These are phyloP conservation scores for Lissonota sp. DNA, from an alignment of 2,888 invertebrate genomes.

Conservation along the genomic window DNA sequence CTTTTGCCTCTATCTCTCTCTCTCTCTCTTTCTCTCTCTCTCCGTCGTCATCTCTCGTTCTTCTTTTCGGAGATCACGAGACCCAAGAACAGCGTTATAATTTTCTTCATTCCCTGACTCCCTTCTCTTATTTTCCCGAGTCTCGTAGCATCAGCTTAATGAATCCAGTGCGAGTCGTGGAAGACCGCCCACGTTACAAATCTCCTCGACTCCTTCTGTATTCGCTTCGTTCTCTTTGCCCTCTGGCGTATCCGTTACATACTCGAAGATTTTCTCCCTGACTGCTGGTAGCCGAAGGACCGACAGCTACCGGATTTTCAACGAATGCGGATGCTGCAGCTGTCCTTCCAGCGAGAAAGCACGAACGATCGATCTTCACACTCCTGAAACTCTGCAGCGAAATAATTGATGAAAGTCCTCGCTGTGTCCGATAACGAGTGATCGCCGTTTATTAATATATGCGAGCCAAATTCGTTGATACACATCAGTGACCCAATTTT, in stretches of 20 bases:
- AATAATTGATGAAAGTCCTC: slow-evolving; percentile 50
- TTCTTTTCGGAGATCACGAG: background rate
- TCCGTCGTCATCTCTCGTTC: slow-evolving; percentile 55
- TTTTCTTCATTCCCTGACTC: slow-evolving; percentile 65
- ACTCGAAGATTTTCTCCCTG: slow-evolving; percentile 34
- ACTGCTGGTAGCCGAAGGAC: slow-evolving; percentile 19
- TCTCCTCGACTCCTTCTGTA: slow-evolving; percentile 45
- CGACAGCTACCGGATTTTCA: slow-evolving; percentile 53
- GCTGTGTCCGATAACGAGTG: background rate
- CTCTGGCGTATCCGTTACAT: slow-evolving; percentile 13
- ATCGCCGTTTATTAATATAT: too few relatives aligned
- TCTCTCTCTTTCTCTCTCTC: slow-evolving; percentile 71
- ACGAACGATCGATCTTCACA: slow-evolving; percentile 25
- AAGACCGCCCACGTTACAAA: slow-evolving; percentile 77
- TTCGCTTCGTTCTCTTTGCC: slow-evolving; percentile 18
- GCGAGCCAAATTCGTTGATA: too few relatives aligned
- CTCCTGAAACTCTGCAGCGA: slow-evolving; percentile 17
- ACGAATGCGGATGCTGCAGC: slow-evolving; percentile 49
- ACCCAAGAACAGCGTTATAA: too few relatives aligned
- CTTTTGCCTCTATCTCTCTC: slow-evolving; percentile 56
- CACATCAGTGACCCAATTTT: too few relatives aligned
- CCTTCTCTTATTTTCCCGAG: slow-evolving; percentile 67
- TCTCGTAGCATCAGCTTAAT: slow-evolving; percentile 72
- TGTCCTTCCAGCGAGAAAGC: slow-evolving; percentile 24
- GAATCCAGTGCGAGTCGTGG: slow-evolving; percentile 72